Percentiles rank a stretch among this genome's conserved stretches.
phyloP scores from a whole-genome alignment of 2,797 vertebrate genomes.

The Liasis olivaceus region DNA sequence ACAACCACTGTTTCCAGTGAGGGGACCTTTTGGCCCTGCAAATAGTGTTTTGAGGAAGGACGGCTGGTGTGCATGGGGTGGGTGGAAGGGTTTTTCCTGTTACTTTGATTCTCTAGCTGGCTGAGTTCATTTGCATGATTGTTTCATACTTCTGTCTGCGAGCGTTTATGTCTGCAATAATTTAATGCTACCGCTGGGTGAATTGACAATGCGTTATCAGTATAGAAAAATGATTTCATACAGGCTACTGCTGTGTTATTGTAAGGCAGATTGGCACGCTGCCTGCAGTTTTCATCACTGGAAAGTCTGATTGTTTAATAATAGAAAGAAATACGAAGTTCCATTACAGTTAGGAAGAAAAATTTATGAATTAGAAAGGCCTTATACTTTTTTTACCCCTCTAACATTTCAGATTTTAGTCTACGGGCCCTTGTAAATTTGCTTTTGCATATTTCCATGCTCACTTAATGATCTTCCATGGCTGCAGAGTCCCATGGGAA shows the following conservation, averaged over 20 bases:
- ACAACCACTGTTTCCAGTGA: background rate
- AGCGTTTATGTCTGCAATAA: background rate
- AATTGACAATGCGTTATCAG: background rate
- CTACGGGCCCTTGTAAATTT: background rate
- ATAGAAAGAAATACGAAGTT: background rate
- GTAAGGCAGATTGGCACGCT: accelerated
- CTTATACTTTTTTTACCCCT: background rate
- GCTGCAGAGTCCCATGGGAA: background rate
- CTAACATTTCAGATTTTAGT: background rate
- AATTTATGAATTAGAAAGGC: accelerated
- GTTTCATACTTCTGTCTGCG: slow-evolving; percentile 4
- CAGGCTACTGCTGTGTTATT: accelerated
- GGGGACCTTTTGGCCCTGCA: background rate
- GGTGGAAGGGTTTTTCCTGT: background rate
- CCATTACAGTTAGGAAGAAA: background rate
- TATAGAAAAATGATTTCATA: accelerated
- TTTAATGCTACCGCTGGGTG: accelerated
- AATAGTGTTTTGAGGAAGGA: background rate
- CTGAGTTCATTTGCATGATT: background rate
- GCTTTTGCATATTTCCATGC: background rate
- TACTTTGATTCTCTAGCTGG: background rate
- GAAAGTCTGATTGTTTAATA: background rate
- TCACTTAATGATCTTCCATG: background rate
- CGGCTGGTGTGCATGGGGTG: background rate
- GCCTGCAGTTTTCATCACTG: background rate